Percentiles rank a stretch among this genome's conserved stretches.
Conservation (phyloP, 2,797 vertebrate genomes). For the Schizopygopsis pylzovi region DNA sequence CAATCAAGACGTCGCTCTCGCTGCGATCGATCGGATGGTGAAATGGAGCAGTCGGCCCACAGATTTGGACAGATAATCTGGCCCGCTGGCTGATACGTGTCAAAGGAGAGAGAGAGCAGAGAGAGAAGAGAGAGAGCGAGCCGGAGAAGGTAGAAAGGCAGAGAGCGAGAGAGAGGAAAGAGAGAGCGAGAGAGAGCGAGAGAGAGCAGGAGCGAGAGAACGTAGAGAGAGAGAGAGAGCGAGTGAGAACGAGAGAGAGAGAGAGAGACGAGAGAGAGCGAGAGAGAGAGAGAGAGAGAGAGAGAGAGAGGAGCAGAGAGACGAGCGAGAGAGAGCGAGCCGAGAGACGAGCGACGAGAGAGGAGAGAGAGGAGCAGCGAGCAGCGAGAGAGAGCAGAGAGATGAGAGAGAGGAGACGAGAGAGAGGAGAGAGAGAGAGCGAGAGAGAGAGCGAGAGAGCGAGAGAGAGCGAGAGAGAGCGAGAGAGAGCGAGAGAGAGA, state of each 20-base stretch:
- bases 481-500: too few species aligned
- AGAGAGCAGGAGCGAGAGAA: conserved; percentile 63
- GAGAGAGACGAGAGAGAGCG: conserved; percentile 62
- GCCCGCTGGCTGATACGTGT: conserved; percentile 43
- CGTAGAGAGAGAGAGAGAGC: conserved; percentile 27
- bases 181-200: conserved; percentile 41
- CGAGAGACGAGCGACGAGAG: conserved; percentile 21
- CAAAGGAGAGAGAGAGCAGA: conserved; percentile 58
- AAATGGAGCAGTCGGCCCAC: conserved; percentile 83
- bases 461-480: too few species aligned
- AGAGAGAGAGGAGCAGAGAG: conserved; percentile 66
- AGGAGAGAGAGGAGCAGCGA: too few species aligned
- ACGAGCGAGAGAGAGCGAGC: conserved; percentile 65
- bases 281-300: conserved; percentile 64
- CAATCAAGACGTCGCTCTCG: conserved; percentile 83
- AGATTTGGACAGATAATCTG: conserved; percentile 89
- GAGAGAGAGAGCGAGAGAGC: conserved; percentile 64
- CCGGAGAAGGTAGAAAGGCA: too few species aligned
- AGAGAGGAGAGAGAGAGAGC: conserved; percentile 43
- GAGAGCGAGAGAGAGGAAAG: conserved; percentile 56
- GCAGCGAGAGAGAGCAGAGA: conserved; percentile 37
- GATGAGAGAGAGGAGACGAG: conserved; percentile 57
- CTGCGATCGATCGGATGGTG: conserved; percentile 82
- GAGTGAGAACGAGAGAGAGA: too few species aligned
- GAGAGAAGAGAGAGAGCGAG: too few species aligned